Percentiles rank a stretch among this genome's conserved stretches.
Evolutionary conservation across 2,113 vertebrate genomes (phyloP).

Genomic region (Rostratula benghalensis): DNA sequence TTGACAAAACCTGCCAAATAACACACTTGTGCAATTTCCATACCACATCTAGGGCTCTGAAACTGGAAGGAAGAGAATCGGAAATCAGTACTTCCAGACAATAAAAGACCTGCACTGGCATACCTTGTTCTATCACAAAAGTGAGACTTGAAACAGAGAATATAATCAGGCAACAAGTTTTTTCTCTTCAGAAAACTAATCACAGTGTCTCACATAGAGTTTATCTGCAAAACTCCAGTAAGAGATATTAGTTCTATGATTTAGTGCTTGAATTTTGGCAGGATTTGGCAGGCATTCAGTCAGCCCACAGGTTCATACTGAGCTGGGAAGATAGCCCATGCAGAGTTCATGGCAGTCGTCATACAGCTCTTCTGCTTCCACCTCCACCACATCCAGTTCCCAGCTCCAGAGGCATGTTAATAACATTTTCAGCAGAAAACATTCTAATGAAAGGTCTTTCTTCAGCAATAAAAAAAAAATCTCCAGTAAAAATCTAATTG

Average conservation of each 20-base stretch:
- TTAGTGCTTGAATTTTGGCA: not conserved
- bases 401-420: not conserved
- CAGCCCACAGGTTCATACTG: not conserved
- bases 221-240: not conserved
- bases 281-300: not conserved
- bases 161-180: not conserved
- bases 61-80: not conserved
- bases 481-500: not conserved
- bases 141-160: not conserved
- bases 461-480: not conserved
- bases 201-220: not conserved
- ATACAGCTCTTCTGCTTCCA: not conserved
- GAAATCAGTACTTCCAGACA: not conserved
- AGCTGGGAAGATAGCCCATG: not conserved
- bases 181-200: not conserved
- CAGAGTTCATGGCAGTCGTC: not conserved
- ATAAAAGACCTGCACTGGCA: not conserved
- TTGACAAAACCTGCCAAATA: not conserved
- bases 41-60: not conserved
- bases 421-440: not conserved
- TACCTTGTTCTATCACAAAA: not conserved
- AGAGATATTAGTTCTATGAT: not conserved
- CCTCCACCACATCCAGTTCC: not conserved
- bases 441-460: not conserved
- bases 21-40: not conserved